These are phyloP conservation scores for Eristalis arbustorum DNA, from an alignment of 2,888 invertebrate genomes.

Conservation along the genomic window DNA sequence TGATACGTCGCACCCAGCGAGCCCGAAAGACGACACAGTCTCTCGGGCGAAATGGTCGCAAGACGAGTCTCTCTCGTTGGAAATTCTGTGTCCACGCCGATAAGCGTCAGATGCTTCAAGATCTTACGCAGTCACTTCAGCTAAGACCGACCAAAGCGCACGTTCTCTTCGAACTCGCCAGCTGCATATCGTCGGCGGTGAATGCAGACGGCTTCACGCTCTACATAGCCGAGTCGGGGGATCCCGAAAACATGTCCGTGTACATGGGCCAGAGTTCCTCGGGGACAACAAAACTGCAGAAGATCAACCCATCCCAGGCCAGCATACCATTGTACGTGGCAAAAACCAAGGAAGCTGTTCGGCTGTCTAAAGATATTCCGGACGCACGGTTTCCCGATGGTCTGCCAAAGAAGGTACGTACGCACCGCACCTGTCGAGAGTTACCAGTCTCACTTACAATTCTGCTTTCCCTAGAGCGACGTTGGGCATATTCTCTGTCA, in stretches of 20 bases:
- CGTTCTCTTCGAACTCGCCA: constrained; percentile 85
- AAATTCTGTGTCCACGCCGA: constrained; percentile 84
- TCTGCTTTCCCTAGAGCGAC: constrained; percentile 75
- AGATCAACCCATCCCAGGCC: constrained; percentile 63
- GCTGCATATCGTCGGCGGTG: constrained; percentile 84
- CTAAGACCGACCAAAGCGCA: constrained; percentile 83
- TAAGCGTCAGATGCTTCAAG: constrained; percentile 83
- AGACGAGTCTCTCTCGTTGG: constrained; percentile 82
- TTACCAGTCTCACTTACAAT: neutral
- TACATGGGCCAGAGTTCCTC: constrained; percentile 77
- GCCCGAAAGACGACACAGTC: constrained; percentile 77
- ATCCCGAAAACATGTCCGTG: constrained; percentile 77
- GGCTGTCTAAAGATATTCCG: constrained; percentile 79
- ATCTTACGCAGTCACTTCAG: constrained; percentile 84
- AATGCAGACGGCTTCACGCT: constrained; percentile 85
- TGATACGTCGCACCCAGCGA: constrained; percentile 82
- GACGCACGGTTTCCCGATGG: constrained; percentile 82
- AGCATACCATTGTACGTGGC: constrained; percentile 79
- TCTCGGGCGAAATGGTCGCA: constrained; percentile 77
- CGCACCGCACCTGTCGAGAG: neutral
- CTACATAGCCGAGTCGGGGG: constrained; percentile 81
- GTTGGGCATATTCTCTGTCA: constrained; percentile 82
- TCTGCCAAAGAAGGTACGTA: constrained; percentile 77
- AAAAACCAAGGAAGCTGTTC: constrained; percentile 80
- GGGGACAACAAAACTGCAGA: constrained; percentile 76